Conservation (phyloP, 2,113 vertebrate species). For the Loxodonta africana region DNA sequence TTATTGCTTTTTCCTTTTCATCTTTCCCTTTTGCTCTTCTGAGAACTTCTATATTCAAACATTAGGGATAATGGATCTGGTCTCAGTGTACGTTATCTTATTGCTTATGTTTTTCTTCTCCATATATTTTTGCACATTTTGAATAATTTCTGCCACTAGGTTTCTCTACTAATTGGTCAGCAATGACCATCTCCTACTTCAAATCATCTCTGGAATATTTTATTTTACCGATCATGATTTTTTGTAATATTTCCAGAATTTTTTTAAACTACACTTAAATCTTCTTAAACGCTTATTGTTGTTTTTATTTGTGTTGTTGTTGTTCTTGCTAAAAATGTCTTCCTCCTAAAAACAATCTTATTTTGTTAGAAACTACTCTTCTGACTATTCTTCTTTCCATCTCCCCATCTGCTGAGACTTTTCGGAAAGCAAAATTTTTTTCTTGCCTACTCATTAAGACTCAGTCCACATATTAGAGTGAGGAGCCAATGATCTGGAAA, state of each 20-base stretch:
- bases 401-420: not conserved
- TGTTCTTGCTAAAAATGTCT: conserved; percentile 3
- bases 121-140: not conserved
- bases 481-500: not conserved
- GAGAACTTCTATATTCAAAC: not conserved
- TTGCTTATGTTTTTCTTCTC: not conserved
- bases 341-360: not conserved
- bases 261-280: not conserved
- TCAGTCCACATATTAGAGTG: not conserved
- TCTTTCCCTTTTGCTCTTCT: not conserved
- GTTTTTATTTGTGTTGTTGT: not conserved
- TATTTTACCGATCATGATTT: not conserved
- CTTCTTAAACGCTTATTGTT: not conserved
- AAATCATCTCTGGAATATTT: not conserved
- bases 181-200: not conserved
- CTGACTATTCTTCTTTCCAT: not conserved
- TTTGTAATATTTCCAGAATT: not conserved
- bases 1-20: not conserved
- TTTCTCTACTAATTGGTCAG: not conserved
- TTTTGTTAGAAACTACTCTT: not conserved
- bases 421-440: not conserved
- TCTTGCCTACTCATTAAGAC: not conserved
- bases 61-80: not conserved
- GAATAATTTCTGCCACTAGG: not conserved
- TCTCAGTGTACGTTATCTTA: not conserved